Percentiles rank a stretch among this genome's conserved stretches.
Evolutionary conservation across 2,888 invertebrate genomes (phyloP).

Genomic region (Phlogophora meticulosa): DNA sequence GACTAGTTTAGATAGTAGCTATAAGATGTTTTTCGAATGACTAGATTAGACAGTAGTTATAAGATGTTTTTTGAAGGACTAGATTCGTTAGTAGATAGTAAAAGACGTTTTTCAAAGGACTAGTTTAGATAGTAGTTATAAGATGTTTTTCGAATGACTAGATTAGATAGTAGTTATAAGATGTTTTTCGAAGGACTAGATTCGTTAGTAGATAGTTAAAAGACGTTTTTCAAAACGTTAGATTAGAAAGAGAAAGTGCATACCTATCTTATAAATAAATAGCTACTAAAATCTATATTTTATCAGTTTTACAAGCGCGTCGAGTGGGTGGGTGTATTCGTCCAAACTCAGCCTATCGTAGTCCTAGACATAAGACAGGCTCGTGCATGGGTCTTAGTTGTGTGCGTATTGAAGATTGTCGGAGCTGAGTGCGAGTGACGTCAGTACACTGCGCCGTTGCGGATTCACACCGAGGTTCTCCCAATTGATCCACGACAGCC

Average conservation of each 20-base stretch:
- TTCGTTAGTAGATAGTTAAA: too few species aligned
- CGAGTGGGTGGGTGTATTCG: background rate
- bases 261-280: background rate
- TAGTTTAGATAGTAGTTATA: background rate
- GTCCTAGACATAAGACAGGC: background rate
- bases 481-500: constrained; percentile 99
- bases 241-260: too few species aligned
- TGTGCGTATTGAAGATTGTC: constrained; percentile 91
- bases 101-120: constrained; percentile 19
- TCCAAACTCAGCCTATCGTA: background rate
- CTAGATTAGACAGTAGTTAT: too few species aligned
- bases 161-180: too few species aligned
- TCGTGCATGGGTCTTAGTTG: constrained; percentile 71
- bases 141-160: too few species aligned
- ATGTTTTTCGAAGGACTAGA: too few species aligned
- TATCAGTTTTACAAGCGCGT: background rate
- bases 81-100: background rate
- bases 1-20: constrained; percentile 4
- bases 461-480: constrained; percentile 99
- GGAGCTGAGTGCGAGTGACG: constrained; percentile 95
- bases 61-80: too few species aligned
- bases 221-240: too few species aligned
- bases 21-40: too few species aligned
- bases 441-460: constrained; percentile 95
- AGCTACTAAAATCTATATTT: constrained; percentile 7